Conservation (phyloP, 1,140 invertebrate species). For the Hermatobates lingyangjiaoensis region DNA sequence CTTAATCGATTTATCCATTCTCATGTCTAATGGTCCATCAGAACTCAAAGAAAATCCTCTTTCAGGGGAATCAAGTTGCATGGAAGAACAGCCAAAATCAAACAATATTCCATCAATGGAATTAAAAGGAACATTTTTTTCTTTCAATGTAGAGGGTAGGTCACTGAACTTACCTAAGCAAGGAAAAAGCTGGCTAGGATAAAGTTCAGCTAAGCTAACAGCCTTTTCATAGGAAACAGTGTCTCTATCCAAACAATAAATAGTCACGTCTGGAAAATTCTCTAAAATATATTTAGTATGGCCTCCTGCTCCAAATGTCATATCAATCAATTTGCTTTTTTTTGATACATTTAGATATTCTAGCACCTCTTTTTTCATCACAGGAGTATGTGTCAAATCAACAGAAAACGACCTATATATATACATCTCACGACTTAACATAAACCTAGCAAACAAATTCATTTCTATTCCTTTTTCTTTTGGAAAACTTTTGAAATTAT, state of each 20-base stretch:
- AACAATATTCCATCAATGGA: slow-evolving; percentile 74
- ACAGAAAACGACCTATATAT: too few relatives aligned
- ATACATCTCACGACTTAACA: too few relatives aligned
- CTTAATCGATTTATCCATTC: slow-evolving; percentile 67
- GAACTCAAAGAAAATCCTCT: slow-evolving; percentile 72
- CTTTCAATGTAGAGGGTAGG: slow-evolving; percentile 42
- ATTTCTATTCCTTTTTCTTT: neutral
- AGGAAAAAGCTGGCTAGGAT: slow-evolving; percentile 49
- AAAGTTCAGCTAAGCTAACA: slow-evolving; percentile 36
- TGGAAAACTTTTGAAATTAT: slow-evolving; percentile 5
- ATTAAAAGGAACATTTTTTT: slow-evolving; percentile 33
- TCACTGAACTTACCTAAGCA: slow-evolving; percentile 76
- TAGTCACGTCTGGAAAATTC: slow-evolving; percentile 28
- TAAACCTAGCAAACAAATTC: too few relatives aligned
- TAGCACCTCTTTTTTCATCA: slow-evolving; percentile 48
- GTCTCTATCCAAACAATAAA: slow-evolving; percentile 79
- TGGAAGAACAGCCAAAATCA: slow-evolving; percentile 89
- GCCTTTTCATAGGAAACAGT: slow-evolving; percentile 53
- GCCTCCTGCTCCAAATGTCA: slow-evolving; percentile 91
- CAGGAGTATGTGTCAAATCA: slow-evolving; percentile 36
- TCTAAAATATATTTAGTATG: slow-evolving; percentile 48
- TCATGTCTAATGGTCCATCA: slow-evolving; percentile 83
- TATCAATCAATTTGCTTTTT: slow-evolving; percentile 50
- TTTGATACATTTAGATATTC: slow-evolving; percentile 39
- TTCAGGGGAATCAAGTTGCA: slow-evolving; percentile 68